A percentile compares a stretch with the other conserved stretches of the same genome.
These are phyloP conservation scores for Apotomis turbidana DNA, from an alignment of 2,888 invertebrate genomes.

Conservation along the genomic window DNA sequence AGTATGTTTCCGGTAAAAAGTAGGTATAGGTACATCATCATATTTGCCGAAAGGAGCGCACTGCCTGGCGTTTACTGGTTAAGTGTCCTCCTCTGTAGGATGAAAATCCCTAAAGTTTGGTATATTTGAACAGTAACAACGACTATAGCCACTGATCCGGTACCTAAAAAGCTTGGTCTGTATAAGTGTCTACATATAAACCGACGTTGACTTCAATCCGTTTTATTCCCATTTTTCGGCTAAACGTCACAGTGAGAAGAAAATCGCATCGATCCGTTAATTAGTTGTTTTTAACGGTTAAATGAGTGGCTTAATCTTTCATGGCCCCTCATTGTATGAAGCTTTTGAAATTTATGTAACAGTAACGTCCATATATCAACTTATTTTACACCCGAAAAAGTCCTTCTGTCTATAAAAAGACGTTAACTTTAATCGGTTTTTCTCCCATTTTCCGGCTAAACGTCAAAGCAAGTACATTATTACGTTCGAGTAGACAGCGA, in stretches of 20 bases:
- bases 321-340: background rate
- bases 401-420: background rate
- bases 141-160: too few species aligned
- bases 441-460: slow-evolving; percentile 7
- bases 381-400: too few species aligned
- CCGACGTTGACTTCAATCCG: background rate
- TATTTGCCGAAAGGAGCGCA: too few species aligned
- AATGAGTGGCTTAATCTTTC: too few species aligned
- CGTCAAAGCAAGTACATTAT: slow-evolving; percentile 40
- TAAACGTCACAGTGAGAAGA: too few species aligned
- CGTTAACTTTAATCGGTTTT: background rate
- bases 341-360: background rate
- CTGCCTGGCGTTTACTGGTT: too few species aligned
- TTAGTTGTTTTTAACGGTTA: too few species aligned
- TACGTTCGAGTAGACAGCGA: slow-evolving; percentile 48
- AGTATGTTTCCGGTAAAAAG: too few species aligned
- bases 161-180: background rate
- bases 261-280: too few species aligned
- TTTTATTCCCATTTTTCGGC: background rate
- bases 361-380: too few species aligned
- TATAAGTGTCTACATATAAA: background rate
- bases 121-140: background rate
- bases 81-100: too few species aligned
- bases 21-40: too few species aligned
- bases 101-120: background rate